phyloP scores from a whole-genome alignment of 2,797 vertebrate genomes.

The Hydrolagus colliei region DNA sequence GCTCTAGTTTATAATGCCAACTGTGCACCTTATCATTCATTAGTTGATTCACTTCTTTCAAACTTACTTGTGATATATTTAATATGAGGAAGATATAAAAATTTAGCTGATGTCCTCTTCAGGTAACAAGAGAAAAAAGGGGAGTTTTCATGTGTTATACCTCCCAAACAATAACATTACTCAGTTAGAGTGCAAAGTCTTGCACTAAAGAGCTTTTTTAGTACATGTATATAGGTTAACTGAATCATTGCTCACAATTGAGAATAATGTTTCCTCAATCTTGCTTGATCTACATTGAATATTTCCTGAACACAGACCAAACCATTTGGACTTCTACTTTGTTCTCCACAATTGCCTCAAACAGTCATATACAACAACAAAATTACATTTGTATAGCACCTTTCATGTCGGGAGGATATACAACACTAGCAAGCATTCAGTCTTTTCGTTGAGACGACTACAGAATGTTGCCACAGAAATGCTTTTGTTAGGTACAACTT shows the following conservation, averaged over 20 bases:
- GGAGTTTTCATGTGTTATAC: not conserved
- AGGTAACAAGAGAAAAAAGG: not conserved
- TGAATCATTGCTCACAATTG: not conserved
- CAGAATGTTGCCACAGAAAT: slow-evolving; percentile 14
- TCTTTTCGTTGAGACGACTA: slow-evolving; percentile 15
- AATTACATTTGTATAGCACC: no score
- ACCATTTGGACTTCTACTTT: slow-evolving; percentile 15
- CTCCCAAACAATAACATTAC: not conserved
- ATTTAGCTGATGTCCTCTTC: not conserved
- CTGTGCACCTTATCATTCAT: not conserved
- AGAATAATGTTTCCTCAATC: not conserved
- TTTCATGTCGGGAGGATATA: not conserved
- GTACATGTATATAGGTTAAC: not conserved
- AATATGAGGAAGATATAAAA: not conserved
- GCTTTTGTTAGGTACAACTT: slow-evolving; percentile 40
- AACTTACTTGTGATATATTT: not conserved
- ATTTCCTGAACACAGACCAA: not conserved
- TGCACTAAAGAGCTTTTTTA: not conserved
- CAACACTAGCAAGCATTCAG: slow-evolving; percentile 23
- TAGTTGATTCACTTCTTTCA: not conserved
- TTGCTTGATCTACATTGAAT: no score
- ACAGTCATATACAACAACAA: not conserved
- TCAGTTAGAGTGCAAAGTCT: not conserved
- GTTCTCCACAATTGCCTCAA: slow-evolving; percentile 19
- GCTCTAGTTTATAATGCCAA: not conserved